Base-by-base conservation (phyloP, 2,888 invertebrate species). In the Lordiphosa fenestrarum region DNA sequence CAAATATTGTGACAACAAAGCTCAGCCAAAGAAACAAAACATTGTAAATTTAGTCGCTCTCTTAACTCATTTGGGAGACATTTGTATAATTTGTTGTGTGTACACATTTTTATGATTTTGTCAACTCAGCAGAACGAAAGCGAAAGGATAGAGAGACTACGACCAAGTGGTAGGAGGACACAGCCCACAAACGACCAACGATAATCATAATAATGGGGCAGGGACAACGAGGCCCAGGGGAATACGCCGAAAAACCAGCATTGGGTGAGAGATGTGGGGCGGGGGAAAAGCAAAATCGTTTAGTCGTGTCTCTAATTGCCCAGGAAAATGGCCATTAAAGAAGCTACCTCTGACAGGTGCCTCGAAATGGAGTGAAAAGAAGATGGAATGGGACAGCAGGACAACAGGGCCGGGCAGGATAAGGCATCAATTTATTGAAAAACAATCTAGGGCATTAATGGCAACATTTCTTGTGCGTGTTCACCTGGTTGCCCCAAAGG, bases 21-120 rank as follows among this genome's bases (percentile, higher is more conserved):
- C n/a, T 39, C 42, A 9, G 4, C 23, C 19, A 39, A 33, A 23
- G 46, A 12, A 33, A 30, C 13, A 59, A 51, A 59, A 46, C 53
- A 71, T 59, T 69, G 66, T 57, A 73, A 73, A 76, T 76, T 69
- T 71, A 61, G 78, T 72, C 51, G 48, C 21, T 39, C 25, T 36
- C 35, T 54, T 37, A 42, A 46, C 51, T 56, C 66, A 69, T 57
- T 57, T 51, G 72, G 69, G 67, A 81, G 71, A 81, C 78, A 82
- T 77, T 77, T 77, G 78, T 77, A 84, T 84, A 84, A 82, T 82
- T 77, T 84, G 84, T 81, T 77, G 68, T 68, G 67, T 61, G 68
- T 65, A 19, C 19, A 74, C 69, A 71, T 82, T 84, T 78, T 78
- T 84, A 78, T 84, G 77, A 78, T 78, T 78, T 82, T 78, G 77